A percentile compares a stretch with the other conserved stretches of the same genome.
Conservation (phyloP, 1,140 invertebrate genomes). For the Aphis craccivora region DNA sequence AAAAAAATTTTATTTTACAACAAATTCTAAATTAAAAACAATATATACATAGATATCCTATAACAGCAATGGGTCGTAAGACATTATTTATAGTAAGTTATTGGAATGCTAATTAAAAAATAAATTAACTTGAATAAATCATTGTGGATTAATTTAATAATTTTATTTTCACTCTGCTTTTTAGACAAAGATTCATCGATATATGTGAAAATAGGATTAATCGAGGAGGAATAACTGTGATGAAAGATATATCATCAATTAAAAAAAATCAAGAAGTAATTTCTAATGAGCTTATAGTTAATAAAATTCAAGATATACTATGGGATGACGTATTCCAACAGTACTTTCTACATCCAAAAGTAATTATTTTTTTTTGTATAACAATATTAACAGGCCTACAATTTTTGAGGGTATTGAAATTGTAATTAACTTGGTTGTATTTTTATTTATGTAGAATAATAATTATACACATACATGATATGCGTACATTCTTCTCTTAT, state of each 20-base stretch:
- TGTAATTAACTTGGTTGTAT: neutral
- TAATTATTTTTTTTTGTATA: slow-evolving; percentile 61
- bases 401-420: neutral
- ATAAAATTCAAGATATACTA: slow-evolving; percentile 74
- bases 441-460: neutral
- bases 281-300: neutral
- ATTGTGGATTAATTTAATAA: neutral
- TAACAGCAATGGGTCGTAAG: neutral
- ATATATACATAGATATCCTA: neutral
- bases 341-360: slow-evolving; percentile 72
- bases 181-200: slow-evolving; percentile 70
- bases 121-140: neutral
- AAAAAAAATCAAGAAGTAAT: slow-evolving; percentile 65
- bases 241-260: slow-evolving; percentile 80
- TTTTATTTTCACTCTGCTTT: neutral
- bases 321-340: slow-evolving; percentile 75
- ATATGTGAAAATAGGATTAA: slow-evolving; percentile 70
- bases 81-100: neutral
- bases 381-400: neutral
- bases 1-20: too few species aligned
- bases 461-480: too few species aligned
- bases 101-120: neutral
- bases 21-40: too few species aligned
- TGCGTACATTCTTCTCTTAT: too few species aligned
- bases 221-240: slow-evolving; percentile 71